phyloP scores from a whole-genome alignment of 1,140 invertebrate genomes.

The Cotesia chilonis region DNA sequence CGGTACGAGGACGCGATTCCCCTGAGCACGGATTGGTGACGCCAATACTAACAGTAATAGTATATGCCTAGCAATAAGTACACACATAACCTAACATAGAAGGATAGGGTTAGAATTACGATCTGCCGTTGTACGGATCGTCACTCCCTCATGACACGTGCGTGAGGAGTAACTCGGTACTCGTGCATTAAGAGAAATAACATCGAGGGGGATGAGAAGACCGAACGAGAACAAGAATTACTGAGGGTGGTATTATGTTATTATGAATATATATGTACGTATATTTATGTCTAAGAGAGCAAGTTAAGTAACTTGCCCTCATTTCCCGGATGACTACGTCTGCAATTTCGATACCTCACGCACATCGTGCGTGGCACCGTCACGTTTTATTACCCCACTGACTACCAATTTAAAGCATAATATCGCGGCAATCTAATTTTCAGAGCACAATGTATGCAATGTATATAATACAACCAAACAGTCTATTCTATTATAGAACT shows the following conservation, averaged over 20 bases:
- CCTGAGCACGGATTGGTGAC: conserved; percentile 11
- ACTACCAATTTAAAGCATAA: conserved; percentile 29
- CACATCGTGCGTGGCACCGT: conserved; percentile 31
- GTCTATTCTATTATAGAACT: not conserved
- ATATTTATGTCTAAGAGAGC: not conserved
- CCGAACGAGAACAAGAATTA: not conserved
- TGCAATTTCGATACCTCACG: conserved; percentile 34
- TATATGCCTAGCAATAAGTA: not conserved
- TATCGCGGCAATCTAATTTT: conserved; percentile 31
- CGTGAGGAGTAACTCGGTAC: conserved; percentile 10
- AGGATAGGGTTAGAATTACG: conserved; percentile 11
- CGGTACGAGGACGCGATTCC: conserved; percentile 6
- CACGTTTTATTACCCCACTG: conserved; percentile 34
- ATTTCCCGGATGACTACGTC: conserved; percentile 23
- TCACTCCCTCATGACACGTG: conserved; percentile 8
- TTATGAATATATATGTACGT: not conserved
- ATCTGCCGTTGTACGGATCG: not conserved
- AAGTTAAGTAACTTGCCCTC: conserved; percentile 17
- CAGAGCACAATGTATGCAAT: not conserved
- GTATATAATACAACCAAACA: not conserved
- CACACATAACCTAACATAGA: too few relatives aligned
- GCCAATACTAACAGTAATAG: not conserved
- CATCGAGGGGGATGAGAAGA: not conserved
- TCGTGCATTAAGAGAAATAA: conserved; percentile 3
- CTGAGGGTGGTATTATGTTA: not conserved